A percentile compares a stretch with the other conserved stretches of the same genome.
Evolutionary conservation across 2,888 invertebrate species (phyloP).

Genomic region (Mesorhabditis sp.): DNA sequence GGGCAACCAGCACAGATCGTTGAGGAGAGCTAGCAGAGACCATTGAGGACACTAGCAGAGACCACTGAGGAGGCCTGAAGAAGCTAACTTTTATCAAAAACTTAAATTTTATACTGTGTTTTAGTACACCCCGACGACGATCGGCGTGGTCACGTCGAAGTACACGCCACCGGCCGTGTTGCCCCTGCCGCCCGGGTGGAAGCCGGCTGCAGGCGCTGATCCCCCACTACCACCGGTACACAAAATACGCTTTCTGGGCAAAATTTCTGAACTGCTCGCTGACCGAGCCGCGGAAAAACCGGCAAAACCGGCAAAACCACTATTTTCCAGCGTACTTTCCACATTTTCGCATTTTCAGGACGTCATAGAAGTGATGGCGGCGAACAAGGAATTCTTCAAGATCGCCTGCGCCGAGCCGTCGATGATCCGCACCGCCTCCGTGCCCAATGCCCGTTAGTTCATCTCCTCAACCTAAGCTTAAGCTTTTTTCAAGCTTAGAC

Average conservation of each 20-base stretch:
- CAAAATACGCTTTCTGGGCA: no score
- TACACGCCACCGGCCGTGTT: constrained; percentile 4
- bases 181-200: constrained; percentile 16
- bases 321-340: no score
- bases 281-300: constrained; percentile 11
- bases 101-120: no score
- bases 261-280: not conserved
- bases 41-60: no score
- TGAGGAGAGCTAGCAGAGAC: no score
- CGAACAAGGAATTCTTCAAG: constrained; percentile 32
- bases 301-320: constrained; percentile 24
- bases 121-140: constrained; percentile 11
- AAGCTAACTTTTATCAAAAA: no score
- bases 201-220: constrained; percentile 19
- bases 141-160: constrained; percentile 1
- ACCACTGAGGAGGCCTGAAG: no score
- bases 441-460: not conserved
- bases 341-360: constrained; percentile 18
- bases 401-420: constrained; percentile 21
- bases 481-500: no score
- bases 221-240: not conserved
- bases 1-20: no score
- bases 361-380: constrained; percentile 38
- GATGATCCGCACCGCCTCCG: constrained; percentile 15
- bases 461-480: no score